Evolutionary conservation across 2,113 vertebrate species (phyloP), one percentile per base, ranked within the genome.

Genomic region (Tautogolabrus adspersus): DNA sequence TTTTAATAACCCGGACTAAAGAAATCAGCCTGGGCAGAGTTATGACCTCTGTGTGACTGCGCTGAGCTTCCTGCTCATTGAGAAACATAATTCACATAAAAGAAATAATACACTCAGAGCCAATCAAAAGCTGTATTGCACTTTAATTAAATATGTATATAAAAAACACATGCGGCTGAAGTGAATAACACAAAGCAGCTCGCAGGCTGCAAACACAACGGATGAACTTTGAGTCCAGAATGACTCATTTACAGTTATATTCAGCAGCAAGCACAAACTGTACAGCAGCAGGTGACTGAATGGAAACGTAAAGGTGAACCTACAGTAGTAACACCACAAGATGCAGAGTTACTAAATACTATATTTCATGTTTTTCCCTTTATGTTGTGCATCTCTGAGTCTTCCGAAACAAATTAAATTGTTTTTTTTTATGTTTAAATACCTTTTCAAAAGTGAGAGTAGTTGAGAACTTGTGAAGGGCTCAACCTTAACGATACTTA

Each of bases 71-170:
- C 30, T 23, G 12, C 73, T 52, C 8, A 56, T 3, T 56, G 1
- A 9, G 47, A 49, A 18, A 19, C 47, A 49, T 15, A 46, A 4
- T 49, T 7, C 6, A 49, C 47, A 38, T 12, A 7, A 62, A 79
- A 52, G 0, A 66, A 70, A 66, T 21, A 23, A 56, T 1, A 5
- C 47, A 21, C 30, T 10, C 0, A 1, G 3, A 26, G 12, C 51
- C 34, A 13, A 11, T 56, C 22, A 60, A 79, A 73, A 58, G 44
- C 51, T 72, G 2, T 38, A 88, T 87, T 87, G 82, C 77, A 85
- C 81, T 89, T 92, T 92, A 75, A 88, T 90, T 89, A 54, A 85
- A 88, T 47, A 59, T 62, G 65, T 57, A 0, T 65, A 61, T 2
- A 21, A 73, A n/a, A 79, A 64, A 68, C 66, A 82, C 73, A 84